Base-by-base conservation (phyloP, 2,888 invertebrate species). In the Crioceris asparagi region DNA sequence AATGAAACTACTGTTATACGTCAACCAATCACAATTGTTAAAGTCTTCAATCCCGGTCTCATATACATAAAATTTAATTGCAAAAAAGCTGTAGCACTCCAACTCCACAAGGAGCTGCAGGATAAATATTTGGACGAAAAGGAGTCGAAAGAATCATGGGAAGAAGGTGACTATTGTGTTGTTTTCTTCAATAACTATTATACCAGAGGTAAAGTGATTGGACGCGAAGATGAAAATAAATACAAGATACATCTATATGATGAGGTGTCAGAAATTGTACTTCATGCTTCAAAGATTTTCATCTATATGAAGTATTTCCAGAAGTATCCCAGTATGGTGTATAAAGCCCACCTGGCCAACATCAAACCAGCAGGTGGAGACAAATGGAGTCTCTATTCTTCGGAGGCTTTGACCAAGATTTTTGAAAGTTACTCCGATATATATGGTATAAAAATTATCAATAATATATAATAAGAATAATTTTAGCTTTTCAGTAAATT, bases 271-370 rank as follows among this genome's bases (percentile, higher is more conserved):
- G 62, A 67, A 2, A 71, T 74, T 45, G 64, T 62, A 1, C 65
- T 45, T 12, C 46, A 44, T 16, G 32, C 42, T 11, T n/a, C 27
- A 8, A 6, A 26, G 3, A 38, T 50, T 7, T 48, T 29, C 21
- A 21, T 39, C 7, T 44, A 42, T 17, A 29, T 42, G 8, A 17
- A 17, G 16, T 59, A 68, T 6, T 79, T 80, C 43, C 53, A 60
- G 5, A 56, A 59, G 0, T 50, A 71, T 1, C 69, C 72, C 0
- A 71, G 75, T 40, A 74, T 74, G 1, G 75, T 76, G 0, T 65
- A 77, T 15, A 73, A 72, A 46, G 80, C 86, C 43, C 78, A 79
- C 54, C 57, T 90, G 33, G 74, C 72, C 2, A 79, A 80, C 14
- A 70, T 88, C 7, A 61, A 66, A 16, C 79, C 87, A 0, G 79